These are phyloP conservation scores for Mobula hypostoma DNA, from an alignment of 2,113 vertebrate genomes.

Conservation along the genomic window DNA sequence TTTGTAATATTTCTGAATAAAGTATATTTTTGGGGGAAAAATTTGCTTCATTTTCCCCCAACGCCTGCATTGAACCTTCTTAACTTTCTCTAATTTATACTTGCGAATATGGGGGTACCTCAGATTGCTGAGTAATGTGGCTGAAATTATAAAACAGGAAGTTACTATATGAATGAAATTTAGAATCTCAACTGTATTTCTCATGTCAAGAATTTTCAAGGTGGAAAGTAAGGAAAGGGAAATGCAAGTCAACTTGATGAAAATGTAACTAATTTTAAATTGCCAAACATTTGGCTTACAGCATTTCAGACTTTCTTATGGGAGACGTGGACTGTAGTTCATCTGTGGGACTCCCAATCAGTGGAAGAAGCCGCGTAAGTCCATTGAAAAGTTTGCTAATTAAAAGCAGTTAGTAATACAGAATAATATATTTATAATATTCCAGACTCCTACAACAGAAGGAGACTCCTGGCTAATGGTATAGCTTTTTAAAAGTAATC, in stretches of 20 bases:
- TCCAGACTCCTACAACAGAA: neutral
- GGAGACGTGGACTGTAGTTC: constrained; percentile 94
- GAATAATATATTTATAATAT: neutral
- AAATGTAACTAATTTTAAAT: constrained; percentile 24
- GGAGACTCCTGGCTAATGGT: neutral
- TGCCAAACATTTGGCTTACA: constrained; percentile 51
- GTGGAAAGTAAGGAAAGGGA: neutral
- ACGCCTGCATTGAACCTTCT: neutral
- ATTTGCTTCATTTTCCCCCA: too few relatives aligned
- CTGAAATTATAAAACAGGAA: neutral
- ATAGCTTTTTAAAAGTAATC: neutral
- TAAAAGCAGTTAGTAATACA: neutral
- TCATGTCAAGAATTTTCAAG: neutral
- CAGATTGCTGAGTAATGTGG: neutral
- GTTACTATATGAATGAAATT: neutral
- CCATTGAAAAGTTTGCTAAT: neutral
- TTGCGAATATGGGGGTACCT: neutral
- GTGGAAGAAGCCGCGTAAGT: constrained; percentile 80
- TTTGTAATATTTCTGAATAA: too few relatives aligned
- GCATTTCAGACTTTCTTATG: constrained; percentile 98
- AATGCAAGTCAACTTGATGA: neutral
- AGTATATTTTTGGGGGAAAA: too few relatives aligned
- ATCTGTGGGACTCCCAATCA: constrained; percentile 77
- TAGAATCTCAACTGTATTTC: neutral
- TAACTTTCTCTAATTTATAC: too few relatives aligned